A percentile compares a stretch with the other conserved stretches of the same genome.
Evolutionary conservation across 1,140 invertebrate genomes (phyloP).

Genomic region (Telenomus remus): DNA sequence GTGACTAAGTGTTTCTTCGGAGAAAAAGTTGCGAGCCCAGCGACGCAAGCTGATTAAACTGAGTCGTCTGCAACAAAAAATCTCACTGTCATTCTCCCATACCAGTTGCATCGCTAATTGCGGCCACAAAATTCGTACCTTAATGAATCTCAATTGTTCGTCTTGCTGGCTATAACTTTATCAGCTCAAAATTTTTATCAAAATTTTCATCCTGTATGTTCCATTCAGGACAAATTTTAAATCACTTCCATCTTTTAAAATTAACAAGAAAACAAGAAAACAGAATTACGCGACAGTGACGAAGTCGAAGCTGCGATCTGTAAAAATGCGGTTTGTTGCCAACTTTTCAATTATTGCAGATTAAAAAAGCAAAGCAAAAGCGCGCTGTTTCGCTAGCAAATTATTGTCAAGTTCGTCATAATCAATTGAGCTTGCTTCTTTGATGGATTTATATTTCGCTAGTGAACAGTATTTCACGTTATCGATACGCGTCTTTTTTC

Average conservation of each 20-base stretch:
- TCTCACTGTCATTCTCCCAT: conserved; percentile 35
- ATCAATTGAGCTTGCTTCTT: conserved; percentile 36
- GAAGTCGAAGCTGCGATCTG: neutral
- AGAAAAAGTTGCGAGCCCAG: conserved; percentile 17
- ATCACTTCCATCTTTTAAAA: too few relatives aligned
- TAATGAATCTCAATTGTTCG: conserved; percentile 32
- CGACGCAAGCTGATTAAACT: conserved; percentile 22
- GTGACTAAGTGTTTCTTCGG: conserved; percentile 49
- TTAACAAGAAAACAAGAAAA: neutral
- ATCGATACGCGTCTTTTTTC: conserved; percentile 7
- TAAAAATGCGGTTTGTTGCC: conserved; percentile 40
- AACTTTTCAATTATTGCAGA: conserved; percentile 33
- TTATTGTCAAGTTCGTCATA: conserved; percentile 25
- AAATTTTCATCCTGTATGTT: too few relatives aligned
- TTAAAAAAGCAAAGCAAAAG: conserved; percentile 38
- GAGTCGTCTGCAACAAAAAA: conserved; percentile 29
- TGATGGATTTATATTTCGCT: conserved; percentile 30
- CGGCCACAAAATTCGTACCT: conserved; percentile 17
- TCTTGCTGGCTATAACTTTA: conserved; percentile 33
- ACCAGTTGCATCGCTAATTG: conserved; percentile 28
- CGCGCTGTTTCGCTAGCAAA: conserved; percentile 24
- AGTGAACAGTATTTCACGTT: conserved; percentile 13
- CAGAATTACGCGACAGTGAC: neutral
- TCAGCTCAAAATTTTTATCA: conserved; percentile 11
- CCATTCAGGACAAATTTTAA: too few relatives aligned